A percentile compares a stretch with the other conserved stretches of the same genome.
Evolutionary conservation across 2,888 invertebrate species (phyloP).

Genomic region (Ichneumoninae sp.): DNA sequence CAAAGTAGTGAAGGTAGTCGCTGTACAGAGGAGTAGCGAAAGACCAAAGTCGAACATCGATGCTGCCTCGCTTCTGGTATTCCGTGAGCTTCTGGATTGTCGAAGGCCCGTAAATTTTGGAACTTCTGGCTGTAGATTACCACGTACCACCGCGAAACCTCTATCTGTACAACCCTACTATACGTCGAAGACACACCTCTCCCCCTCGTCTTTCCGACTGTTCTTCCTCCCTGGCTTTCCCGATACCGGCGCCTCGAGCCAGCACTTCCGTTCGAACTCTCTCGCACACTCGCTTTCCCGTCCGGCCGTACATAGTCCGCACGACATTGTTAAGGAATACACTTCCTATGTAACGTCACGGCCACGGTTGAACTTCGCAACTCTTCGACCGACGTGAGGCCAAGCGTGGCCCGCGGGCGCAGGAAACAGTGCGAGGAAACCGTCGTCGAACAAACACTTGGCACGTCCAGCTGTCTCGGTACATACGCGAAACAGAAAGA

Average conservation of each 20-base stretch:
- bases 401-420: constrained; percentile 32
- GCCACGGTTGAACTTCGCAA: constrained; percentile 53
- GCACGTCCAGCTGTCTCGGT: constrained; percentile 29
- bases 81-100: constrained; percentile 35
- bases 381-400: constrained; percentile 47
- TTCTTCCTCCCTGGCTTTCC: constrained; percentile 32
- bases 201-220: constrained; percentile 39
- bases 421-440: constrained; percentile 47
- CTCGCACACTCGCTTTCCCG: constrained; percentile 2
- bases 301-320: background rate
- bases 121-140: constrained; percentile 35
- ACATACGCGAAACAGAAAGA: constrained; percentile 5
- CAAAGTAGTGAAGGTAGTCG: constrained; percentile 12
- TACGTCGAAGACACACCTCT: constrained; percentile 13
- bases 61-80: constrained; percentile 36
- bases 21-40: constrained; percentile 9
- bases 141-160: constrained; percentile 15
- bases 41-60: constrained; percentile 40
- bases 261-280: constrained; percentile 46
- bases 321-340: constrained; percentile 18
- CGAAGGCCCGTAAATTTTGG: constrained; percentile 30
- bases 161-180: background rate
- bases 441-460: constrained; percentile 54
- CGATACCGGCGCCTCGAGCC: constrained; percentile 33
- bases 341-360: constrained; percentile 41